These are phyloP conservation scores for Isurus oxyrinchus DNA, from an alignment of 2,113 vertebrate species.

Conservation along the genomic window DNA sequence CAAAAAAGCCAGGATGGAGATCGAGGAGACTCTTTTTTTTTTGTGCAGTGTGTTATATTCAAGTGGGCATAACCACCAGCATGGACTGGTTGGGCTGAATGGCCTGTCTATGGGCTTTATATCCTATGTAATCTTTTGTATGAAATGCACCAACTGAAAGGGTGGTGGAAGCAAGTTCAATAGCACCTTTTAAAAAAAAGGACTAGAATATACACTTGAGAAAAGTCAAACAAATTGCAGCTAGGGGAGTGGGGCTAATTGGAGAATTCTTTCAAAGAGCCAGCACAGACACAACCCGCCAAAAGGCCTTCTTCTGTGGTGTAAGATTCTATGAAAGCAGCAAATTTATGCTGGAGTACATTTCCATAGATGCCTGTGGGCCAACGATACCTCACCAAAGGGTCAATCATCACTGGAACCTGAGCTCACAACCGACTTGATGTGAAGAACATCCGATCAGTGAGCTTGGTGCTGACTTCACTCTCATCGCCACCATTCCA, in stretches of 20 bases:
- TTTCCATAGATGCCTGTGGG: background rate
- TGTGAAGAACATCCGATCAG: background rate
- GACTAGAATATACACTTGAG: background rate
- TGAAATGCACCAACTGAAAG: too few species aligned
- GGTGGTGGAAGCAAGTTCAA: background rate
- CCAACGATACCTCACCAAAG: background rate
- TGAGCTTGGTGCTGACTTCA: background rate
- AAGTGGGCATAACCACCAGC: background rate
- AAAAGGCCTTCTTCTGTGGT: background rate
- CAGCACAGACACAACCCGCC: background rate
- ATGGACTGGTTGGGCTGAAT: too few species aligned
- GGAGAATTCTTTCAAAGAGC: background rate
- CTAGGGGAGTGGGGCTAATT: background rate
- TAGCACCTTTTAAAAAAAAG: too few species aligned
- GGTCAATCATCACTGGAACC: background rate
- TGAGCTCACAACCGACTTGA: background rate
- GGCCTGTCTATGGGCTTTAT: too few species aligned
- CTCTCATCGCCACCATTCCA: background rate
- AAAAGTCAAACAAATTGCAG: background rate
- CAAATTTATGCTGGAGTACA: background rate
- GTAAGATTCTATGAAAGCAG: too few species aligned
- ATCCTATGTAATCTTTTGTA: too few species aligned
- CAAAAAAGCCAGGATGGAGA: too few species aligned
- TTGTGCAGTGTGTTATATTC: background rate
- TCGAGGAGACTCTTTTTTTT: too few species aligned